phyloP scores from a whole-genome alignment of 1,140 invertebrate genomes.

The Aphelenchoides avenae region DNA sequence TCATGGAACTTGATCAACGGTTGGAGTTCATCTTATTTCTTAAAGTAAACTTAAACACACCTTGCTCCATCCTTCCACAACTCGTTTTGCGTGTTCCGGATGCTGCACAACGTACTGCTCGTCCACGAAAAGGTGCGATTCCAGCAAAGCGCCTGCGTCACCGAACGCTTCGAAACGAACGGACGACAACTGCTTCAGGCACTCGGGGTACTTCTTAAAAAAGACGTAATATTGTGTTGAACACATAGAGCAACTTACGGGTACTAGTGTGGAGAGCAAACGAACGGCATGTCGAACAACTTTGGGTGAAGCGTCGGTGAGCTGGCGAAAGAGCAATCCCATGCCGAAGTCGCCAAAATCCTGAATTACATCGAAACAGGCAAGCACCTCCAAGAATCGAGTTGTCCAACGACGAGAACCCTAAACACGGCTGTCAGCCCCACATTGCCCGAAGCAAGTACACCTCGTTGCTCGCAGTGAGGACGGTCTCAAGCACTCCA shows the following conservation, averaged over 20 bases:
- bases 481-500: constrained; percentile 4
- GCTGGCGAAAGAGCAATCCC: not conserved
- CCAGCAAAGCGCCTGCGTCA: constrained; percentile 1
- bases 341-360: constrained; percentile 9
- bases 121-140: not conserved
- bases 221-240: not conserved
- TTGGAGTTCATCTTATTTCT: not conserved
- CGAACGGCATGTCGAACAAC: not conserved
- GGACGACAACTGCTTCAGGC: not conserved
- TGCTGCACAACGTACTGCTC: constrained; percentile 7
- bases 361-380: constrained; percentile 1
- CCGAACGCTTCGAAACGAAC: constrained; percentile 2
- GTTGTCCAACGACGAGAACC: constrained; percentile 11
- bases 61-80: constrained; percentile 1
- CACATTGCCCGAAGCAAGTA: not conserved
- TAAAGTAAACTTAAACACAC: not conserved
- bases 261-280: constrained; percentile 14
- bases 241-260: not conserved
- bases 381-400: constrained; percentile 9
- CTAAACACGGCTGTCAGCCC: not conserved
- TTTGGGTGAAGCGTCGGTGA: constrained; percentile 12
- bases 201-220: constrained; percentile 6
- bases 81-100: not conserved
- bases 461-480: constrained; percentile 6
- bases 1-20: not conserved